These are phyloP conservation scores for Drymodes brunneopygia DNA, from an alignment of 2,113 vertebrate species.

Conservation along the genomic window DNA sequence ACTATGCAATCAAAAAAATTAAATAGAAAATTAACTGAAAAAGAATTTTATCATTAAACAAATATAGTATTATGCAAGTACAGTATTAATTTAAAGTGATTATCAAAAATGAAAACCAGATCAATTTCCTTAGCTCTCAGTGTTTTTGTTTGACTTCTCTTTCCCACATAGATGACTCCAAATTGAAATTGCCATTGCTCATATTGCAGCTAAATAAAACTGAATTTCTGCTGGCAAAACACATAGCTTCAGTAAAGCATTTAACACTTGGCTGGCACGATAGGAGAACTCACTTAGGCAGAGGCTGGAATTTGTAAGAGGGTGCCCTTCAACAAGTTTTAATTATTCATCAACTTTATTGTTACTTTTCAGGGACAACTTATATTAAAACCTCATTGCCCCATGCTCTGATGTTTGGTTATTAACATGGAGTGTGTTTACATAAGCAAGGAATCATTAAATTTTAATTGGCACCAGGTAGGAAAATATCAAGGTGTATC, in stretches of 20 bases:
- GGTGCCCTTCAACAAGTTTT: background rate
- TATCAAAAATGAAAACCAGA: background rate
- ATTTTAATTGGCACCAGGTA: background rate
- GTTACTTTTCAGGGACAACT: background rate
- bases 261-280: background rate
- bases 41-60: background rate
- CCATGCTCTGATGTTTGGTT: background rate
- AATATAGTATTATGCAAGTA: background rate
- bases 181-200: background rate
- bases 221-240: background rate
- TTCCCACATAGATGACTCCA: background rate
- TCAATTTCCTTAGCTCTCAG: background rate
- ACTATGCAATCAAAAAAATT: background rate
- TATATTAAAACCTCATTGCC: background rate
- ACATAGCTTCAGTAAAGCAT: background rate
- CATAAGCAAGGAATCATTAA: background rate
- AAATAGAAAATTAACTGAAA: background rate
- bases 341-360: background rate
- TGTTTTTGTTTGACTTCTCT: background rate
- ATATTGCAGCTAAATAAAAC: background rate
- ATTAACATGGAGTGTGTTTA: background rate
- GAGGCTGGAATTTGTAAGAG: background rate
- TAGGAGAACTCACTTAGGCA: accelerated
- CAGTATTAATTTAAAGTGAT: background rate
- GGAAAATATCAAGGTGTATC: background rate